Percentiles rank a stretch among this genome's conserved stretches.
These are phyloP conservation scores for Reticulitermes speratus DNA, from an alignment of 1,140 invertebrate species.

Conservation along the genomic window DNA sequence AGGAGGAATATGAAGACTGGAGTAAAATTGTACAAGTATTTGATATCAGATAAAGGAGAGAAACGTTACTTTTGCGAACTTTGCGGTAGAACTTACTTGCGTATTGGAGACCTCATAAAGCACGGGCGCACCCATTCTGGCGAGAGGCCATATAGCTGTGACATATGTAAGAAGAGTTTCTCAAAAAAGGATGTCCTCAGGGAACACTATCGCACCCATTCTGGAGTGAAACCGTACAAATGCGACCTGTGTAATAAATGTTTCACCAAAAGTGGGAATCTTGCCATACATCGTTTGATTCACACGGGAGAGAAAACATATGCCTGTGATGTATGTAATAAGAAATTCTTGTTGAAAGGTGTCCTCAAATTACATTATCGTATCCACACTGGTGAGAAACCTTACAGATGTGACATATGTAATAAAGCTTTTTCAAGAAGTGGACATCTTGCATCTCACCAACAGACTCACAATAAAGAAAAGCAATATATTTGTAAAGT, in stretches of 20 bases:
- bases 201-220: neutral
- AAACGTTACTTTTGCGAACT: conserved; percentile 1
- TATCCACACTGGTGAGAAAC: conserved; percentile 1
- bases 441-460: neutral
- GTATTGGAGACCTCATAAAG: neutral
- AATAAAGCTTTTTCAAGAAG: neutral
- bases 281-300: neutral
- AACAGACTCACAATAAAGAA: neutral
- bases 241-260: conserved; percentile 6
- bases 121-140: neutral
- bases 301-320: conserved; percentile 5
- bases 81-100: neutral
- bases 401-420: conserved; percentile 3
- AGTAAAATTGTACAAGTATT: neutral
- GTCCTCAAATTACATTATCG: neutral
- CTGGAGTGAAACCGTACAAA: neutral
- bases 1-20: neutral
- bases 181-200: neutral
- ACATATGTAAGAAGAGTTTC: neutral
- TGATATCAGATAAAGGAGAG: neutral
- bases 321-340: neutral
- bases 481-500: neutral
- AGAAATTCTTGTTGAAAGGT: neutral
- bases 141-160: neutral
- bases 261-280: conserved; percentile 1